phyloP scores from a whole-genome alignment of 2,797 vertebrate genomes.

The Selene dorsalis region DNA sequence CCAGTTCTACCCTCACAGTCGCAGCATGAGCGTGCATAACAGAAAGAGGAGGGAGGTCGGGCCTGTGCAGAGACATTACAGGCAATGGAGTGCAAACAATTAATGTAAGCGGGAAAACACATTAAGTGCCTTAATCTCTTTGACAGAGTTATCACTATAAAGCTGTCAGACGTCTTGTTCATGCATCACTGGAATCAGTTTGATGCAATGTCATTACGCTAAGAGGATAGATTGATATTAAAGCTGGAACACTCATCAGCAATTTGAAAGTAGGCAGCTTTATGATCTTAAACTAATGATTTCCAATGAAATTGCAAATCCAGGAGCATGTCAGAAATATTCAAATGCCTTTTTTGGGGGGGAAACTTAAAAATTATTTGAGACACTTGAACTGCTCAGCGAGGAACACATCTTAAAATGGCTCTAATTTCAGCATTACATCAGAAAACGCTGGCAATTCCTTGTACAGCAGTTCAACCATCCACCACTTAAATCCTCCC shows the following conservation, averaged over 20 bases:
- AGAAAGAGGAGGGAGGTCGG: conserved; percentile 67
- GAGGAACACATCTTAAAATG: conserved; percentile 1
- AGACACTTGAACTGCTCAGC: conserved; percentile 4
- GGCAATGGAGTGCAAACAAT: conserved; percentile 85
- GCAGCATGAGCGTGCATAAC: conserved; percentile 76
- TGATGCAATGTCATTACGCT: conserved; percentile 79
- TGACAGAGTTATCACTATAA: conserved; percentile 80
- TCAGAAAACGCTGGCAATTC: conserved; percentile 6
- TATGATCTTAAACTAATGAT: conserved; percentile 72
- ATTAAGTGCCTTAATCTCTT: conserved; percentile 84
- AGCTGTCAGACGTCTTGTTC: conserved; percentile 82
- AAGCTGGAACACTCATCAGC: conserved; percentile 58
- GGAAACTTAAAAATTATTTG: conserved; percentile 19
- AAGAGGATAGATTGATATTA: conserved; percentile 73
- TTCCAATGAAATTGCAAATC: conserved; percentile 60
- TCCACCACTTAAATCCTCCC: conserved; percentile 45
- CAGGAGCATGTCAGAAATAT: conserved; percentile 40
- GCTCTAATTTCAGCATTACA: conserved; percentile 18
- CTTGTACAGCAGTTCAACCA: conserved; percentile 31
- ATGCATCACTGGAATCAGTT: conserved; percentile 76
- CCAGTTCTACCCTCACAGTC: conserved; percentile 67
- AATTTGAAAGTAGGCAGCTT: conserved; percentile 61
- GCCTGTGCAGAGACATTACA: conserved; percentile 73
- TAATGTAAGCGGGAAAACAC: conserved; percentile 81
- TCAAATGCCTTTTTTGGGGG: conserved; percentile 17